Conservation (phyloP, 2,888 invertebrate species). For the Julus scandinavius region DNA sequence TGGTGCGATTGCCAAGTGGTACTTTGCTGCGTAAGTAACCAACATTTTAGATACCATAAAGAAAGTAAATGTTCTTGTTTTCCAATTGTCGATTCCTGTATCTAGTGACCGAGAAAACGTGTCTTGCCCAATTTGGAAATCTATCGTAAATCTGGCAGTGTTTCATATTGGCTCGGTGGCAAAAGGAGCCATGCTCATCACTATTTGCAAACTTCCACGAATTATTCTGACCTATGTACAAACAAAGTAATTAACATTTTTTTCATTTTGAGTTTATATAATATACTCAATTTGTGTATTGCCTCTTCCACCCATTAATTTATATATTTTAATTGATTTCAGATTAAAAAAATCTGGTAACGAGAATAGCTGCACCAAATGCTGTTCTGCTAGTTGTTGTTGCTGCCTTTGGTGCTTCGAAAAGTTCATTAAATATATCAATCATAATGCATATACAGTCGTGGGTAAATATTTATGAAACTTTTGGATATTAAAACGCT, state of each 20-base stretch:
- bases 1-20: constrained; percentile 94
- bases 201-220: constrained; percentile 90
- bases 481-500: no score
- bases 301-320: not conserved
- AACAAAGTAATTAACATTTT: constrained; percentile 74
- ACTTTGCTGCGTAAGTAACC: constrained; percentile 77
- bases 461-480: constrained; percentile 70
- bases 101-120: constrained; percentile 58
- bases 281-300: not conserved
- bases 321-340: not conserved
- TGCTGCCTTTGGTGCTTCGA: constrained; percentile 93
- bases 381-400: constrained; percentile 76
- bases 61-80: not conserved
- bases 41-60: not conserved
- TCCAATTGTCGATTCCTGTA: not conserved
- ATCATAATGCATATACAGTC: constrained; percentile 94
- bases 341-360: constrained; percentile 37
- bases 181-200: constrained; percentile 92
- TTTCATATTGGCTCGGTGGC: constrained; percentile 94
- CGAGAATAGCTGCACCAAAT: constrained; percentile 33
- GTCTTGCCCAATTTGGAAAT: constrained; percentile 58
- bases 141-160: constrained; percentile 55
- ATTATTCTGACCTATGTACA: constrained; percentile 89
- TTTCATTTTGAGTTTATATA: not conserved
- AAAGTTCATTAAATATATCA: constrained; percentile 89